Percentiles rank a stretch among this genome's conserved stretches.
Evolutionary conservation across 2,113 vertebrate species (phyloP).

Genomic region (Leptobrachium leishanense): DNA sequence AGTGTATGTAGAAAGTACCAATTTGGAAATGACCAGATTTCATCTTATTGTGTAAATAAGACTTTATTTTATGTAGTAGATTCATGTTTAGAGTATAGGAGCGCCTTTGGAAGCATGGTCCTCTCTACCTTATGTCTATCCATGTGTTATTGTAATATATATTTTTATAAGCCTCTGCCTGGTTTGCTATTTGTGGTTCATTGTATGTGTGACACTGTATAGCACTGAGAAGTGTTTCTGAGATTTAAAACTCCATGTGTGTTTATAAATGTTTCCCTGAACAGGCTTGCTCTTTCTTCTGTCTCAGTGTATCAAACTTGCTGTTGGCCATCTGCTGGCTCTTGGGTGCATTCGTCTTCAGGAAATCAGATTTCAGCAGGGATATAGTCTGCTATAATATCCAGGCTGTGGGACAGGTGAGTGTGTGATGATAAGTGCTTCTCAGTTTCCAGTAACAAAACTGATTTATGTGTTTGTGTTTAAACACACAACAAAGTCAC

Average conservation of each 20-base stretch:
- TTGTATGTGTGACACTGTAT: not conserved
- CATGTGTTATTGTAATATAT: too few relatives aligned
- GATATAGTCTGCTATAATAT: slow-evolving; percentile 78
- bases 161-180: too few relatives aligned
- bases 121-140: too few relatives aligned
- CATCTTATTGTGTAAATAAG: too few relatives aligned
- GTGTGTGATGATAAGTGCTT: slow-evolving; percentile 10
- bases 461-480: too few relatives aligned
- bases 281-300: slow-evolving; percentile 79
- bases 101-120: too few relatives aligned
- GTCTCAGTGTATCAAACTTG: slow-evolving; percentile 81
- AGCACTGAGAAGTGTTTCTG: not conserved
- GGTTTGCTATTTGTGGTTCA: not conserved
- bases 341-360: slow-evolving; percentile 70
- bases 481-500: too few relatives aligned
- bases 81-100: too few relatives aligned
- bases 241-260: not conserved
- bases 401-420: slow-evolving; percentile 78
- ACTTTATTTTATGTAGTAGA: too few relatives aligned
- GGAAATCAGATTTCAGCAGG: slow-evolving; percentile 55
- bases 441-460: too few relatives aligned
- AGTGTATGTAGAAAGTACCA: too few relatives aligned
- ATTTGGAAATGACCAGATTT: too few relatives aligned
- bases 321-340: slow-evolving; percentile 81
- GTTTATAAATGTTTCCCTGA: not conserved